Base-by-base conservation (phyloP, 2,888 invertebrate species). In the Agonopterix alstromeriana region DNA sequence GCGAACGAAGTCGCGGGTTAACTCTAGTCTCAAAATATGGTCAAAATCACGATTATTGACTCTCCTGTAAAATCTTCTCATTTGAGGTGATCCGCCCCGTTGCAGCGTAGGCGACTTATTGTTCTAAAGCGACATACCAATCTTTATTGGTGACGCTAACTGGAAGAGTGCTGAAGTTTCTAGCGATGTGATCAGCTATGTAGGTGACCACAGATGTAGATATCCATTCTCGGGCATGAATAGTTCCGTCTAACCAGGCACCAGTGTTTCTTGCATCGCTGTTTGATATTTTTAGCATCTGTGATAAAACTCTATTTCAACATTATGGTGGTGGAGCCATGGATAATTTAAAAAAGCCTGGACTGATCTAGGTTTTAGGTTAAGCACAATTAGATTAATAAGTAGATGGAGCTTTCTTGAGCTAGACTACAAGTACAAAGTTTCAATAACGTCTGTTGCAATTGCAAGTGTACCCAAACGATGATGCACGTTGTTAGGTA, bases 161-260 rank as follows among this genome's bases (percentile, higher is more conserved):
- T 1, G 94, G 91, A 51, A 91, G 88, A 4, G 76, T 81, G 12
- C 93, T 91, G 70, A 93, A 94, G 63, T 94, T 93, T 58, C 91
- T 92, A 0, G 93, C 92, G 44, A 96, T 76, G 58, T 94, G 89
- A 68, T 95, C 91, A 49, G 95, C 93, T 43, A 95, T 90, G 67
- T 91, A 96, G 0, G 94, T 93, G 0, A 94, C 94, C 0, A 93
- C 91, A 0, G 95, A 93, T 0, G 94, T 93, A 14, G 93, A 92
- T 53, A 96, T 95, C 96, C 96, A 98, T 89, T 98, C 98, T 45
- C 98, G 90, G 0, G 96, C 95, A 69, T 97, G 97, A 59, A 95
- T 96, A 8, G 95, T 94, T n/a, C 93, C 94, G 61, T 94, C 94
- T 46, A 94, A 77, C 94, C 94, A 95, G 8, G 94, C 84, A 0